phyloP scores from a whole-genome alignment of 2,797 vertebrate genomes.

The Sitta carolinensis region DNA sequence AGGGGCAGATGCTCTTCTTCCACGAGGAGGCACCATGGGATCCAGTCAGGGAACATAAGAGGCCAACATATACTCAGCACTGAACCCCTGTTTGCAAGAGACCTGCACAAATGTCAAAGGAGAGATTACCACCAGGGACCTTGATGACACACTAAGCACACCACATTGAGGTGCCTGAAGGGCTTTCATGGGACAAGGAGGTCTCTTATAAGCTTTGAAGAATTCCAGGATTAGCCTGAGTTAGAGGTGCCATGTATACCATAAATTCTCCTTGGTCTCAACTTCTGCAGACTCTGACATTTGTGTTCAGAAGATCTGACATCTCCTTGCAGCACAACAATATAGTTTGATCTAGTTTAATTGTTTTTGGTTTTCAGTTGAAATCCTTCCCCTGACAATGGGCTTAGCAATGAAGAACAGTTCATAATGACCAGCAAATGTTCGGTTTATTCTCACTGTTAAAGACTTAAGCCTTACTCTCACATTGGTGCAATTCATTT shows the following conservation, averaged over 20 bases:
- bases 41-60: not conserved
- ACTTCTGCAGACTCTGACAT: not conserved
- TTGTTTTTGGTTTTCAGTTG: not conserved
- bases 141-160: not conserved
- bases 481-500: not conserved
- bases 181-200: not conserved
- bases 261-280: not conserved
- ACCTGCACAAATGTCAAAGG: not conserved
- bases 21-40: not conserved
- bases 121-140: not conserved
- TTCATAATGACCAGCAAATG: not conserved
- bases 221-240: not conserved
- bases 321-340: not conserved
- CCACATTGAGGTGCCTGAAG: not conserved
- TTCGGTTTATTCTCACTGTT: not conserved
- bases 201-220: not conserved
- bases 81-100: not conserved
- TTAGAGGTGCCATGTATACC: not conserved
- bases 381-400: not conserved
- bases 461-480: not conserved
- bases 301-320: not conserved
- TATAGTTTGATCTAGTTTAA: not conserved
- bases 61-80: not conserved
- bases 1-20: not conserved
- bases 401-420: rapidly evolving